These are phyloP conservation scores for Myopa tessellatipennis DNA, from an alignment of 2,888 invertebrate species.

Conservation along the genomic window DNA sequence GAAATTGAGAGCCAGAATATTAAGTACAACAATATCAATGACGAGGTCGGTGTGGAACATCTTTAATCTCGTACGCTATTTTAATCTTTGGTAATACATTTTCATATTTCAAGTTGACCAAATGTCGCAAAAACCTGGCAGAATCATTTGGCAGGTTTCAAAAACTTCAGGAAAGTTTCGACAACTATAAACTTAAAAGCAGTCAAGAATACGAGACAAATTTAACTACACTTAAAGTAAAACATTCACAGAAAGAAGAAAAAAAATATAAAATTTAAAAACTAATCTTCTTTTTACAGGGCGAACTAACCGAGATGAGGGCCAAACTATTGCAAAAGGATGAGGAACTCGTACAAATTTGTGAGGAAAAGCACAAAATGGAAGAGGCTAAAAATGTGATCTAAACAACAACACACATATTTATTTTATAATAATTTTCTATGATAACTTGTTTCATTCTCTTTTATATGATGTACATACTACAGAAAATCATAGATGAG, in stretches of 20 bases:
- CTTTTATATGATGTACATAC: neutral
- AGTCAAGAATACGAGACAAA: neutral
- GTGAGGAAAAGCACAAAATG: constrained; percentile 39
- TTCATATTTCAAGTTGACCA: neutral
- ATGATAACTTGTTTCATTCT: neutral
- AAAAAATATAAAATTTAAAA: neutral
- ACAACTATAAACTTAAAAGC: neutral
- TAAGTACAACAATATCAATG: constrained; percentile 28
- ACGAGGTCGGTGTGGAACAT: constrained; percentile 19
- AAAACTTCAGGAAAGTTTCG: constrained; percentile 1
- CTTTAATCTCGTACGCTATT: no score
- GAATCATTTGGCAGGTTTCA: neutral
- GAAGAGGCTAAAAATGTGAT: constrained; percentile 49
- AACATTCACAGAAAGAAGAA: neutral
- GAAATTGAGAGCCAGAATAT: constrained; percentile 29
- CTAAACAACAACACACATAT: neutral
- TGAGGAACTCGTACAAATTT: constrained; percentile 1
- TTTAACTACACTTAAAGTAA: constrained; percentile 7
- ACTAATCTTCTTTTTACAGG: neutral
- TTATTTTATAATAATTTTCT: neutral
- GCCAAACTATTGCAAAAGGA: constrained; percentile 2
- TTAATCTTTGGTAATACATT: neutral
- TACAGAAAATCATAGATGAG: constrained; percentile 46
- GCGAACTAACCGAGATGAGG: neutral
- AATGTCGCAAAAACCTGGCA: no score